Evolutionary conservation across 1,140 invertebrate genomes (phyloP).

Genomic region (Acromyrmex heyeri): DNA sequence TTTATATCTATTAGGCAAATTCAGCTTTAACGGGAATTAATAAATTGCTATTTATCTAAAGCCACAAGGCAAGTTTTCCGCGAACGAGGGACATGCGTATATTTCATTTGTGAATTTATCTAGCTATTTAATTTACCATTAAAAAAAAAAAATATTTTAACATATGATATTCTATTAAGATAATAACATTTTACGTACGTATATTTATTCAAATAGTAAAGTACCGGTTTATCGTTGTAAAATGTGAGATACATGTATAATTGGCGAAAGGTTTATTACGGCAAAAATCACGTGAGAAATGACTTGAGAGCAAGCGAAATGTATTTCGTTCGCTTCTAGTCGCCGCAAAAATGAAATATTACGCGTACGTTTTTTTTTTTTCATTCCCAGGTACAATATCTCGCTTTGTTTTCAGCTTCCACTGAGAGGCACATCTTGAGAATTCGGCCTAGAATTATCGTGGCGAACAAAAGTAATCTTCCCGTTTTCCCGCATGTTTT

Average conservation of each 20-base stretch:
- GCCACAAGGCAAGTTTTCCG: not conserved
- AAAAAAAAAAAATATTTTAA: not conserved
- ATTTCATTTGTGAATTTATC: not conserved
- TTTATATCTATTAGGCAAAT: constrained; percentile 25
- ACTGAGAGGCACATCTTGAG: not conserved
- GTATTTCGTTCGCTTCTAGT: constrained; percentile 16
- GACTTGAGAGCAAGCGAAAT: not conserved
- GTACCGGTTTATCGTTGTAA: constrained; percentile 37
- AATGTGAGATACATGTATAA: constrained; percentile 22
- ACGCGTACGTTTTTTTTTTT: constrained; percentile 1
- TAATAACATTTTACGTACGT: constrained; percentile 20
- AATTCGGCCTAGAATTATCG: constrained; percentile 21
- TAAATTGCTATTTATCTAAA: constrained; percentile 33
- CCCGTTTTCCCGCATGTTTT: constrained; percentile 22
- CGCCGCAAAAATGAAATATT: constrained; percentile 17
- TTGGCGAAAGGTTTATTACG: constrained; percentile 32
- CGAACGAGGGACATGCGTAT: not conserved
- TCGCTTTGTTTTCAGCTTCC: not conserved
- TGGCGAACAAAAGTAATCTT: constrained; percentile 12
- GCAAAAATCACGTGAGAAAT: constrained; percentile 15
- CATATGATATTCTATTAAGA: constrained; percentile 54
- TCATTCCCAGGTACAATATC: constrained; percentile 17
- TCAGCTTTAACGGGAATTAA: constrained; percentile 12
- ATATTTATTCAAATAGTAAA: not conserved
- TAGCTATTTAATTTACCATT: constrained; percentile 20